A percentile compares a stretch with the other conserved stretches of the same genome.
Conservation (phyloP, 2,113 vertebrate genomes). For the Halcyon senegalensis region DNA sequence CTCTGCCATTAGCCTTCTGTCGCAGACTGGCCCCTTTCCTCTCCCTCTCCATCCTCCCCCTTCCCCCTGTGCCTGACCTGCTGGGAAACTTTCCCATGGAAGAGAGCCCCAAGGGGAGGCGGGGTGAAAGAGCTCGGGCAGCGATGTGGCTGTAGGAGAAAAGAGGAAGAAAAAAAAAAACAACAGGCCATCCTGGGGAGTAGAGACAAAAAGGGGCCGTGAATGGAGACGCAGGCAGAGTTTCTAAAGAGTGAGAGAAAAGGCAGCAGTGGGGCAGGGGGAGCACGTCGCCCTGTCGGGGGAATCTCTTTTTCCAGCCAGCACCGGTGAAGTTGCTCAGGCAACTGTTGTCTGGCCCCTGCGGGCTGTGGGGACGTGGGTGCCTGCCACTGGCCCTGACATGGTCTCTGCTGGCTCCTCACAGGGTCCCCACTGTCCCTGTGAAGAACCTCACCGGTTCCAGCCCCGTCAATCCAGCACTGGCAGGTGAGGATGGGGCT, state of each 20-base stretch:
- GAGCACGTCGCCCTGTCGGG: not conserved
- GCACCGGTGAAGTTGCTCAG: slow-evolving; percentile 53
- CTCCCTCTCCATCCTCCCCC: slow-evolving; percentile 42
- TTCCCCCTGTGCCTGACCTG: slow-evolving; percentile 58
- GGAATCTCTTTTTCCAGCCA: slow-evolving; percentile 37
- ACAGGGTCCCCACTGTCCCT: slow-evolving; percentile 89
- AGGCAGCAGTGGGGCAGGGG: not conserved
- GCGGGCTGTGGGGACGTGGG: not conserved
- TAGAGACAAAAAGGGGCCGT: slow-evolving; percentile 57
- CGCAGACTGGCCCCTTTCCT: slow-evolving; percentile 34
- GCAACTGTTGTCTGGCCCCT: slow-evolving; percentile 37
- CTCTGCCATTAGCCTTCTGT: slow-evolving; percentile 71
- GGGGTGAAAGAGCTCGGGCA: not conserved
- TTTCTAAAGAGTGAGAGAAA: slow-evolving; percentile 63
- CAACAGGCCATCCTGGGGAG: not conserved
- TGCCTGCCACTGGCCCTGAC: not conserved
- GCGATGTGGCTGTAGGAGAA: not conserved
- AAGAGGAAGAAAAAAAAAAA: slow-evolving; percentile 13
- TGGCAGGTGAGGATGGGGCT: slow-evolving; percentile 80
- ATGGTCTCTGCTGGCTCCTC: not conserved
- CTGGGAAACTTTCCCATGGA: slow-evolving; percentile 75
- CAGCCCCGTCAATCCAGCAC: slow-evolving; percentile 89
- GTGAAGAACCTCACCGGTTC: slow-evolving; percentile 94
- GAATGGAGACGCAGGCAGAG: slow-evolving; percentile 64
- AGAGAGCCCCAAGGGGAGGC: slow-evolving; percentile 3